Conservation (phyloP, 1,140 invertebrate species). For the Caenorhabditis inopinata region DNA sequence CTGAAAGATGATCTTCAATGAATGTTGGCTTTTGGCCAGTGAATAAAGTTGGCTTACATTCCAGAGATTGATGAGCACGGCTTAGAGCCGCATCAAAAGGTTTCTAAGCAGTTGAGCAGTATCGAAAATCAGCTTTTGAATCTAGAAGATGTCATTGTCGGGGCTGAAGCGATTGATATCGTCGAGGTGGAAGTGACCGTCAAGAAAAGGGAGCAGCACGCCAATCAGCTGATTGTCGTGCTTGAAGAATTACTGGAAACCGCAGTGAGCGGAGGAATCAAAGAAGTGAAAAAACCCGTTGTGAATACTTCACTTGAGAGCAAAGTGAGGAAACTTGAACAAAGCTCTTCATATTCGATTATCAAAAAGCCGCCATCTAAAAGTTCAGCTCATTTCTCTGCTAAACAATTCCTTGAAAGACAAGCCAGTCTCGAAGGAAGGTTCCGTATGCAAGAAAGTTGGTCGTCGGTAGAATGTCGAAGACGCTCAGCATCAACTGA, state of each 20-base stretch:
- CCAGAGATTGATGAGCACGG: slow-evolving; percentile 31
- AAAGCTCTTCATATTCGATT: slow-evolving; percentile 16
- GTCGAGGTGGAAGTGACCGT: slow-evolving; percentile 20
- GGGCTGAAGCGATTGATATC: not conserved
- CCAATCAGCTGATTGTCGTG: slow-evolving; percentile 19
- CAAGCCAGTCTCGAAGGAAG: slow-evolving; percentile 28
- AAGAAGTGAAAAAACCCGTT: not conserved
- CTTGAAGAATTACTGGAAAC: not conserved
- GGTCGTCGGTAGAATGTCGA: slow-evolving; percentile 7
- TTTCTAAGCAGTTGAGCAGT: slow-evolving; percentile 32
- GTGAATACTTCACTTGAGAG: slow-evolving; percentile 20
- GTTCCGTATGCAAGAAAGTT: slow-evolving; percentile 22
- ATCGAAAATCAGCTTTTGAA: slow-evolving; percentile 20
- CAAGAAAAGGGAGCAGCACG: slow-evolving; percentile 6
- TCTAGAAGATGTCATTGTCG: slow-evolving; percentile 18
- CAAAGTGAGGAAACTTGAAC: not conserved
- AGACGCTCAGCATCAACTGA: not conserved
- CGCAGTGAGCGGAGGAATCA: not conserved
- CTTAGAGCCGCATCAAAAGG: slow-evolving; percentile 4
- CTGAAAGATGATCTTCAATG: slow-evolving; percentile 3
- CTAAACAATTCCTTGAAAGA: not conserved
- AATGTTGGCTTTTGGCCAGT: not conserved
- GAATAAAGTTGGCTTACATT: slow-evolving; percentile 30
- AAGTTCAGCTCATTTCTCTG: not conserved
- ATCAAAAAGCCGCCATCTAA: not conserved